phyloP scores from a whole-genome alignment of 1,140 invertebrate genomes.

The Nomia melanderi region DNA sequence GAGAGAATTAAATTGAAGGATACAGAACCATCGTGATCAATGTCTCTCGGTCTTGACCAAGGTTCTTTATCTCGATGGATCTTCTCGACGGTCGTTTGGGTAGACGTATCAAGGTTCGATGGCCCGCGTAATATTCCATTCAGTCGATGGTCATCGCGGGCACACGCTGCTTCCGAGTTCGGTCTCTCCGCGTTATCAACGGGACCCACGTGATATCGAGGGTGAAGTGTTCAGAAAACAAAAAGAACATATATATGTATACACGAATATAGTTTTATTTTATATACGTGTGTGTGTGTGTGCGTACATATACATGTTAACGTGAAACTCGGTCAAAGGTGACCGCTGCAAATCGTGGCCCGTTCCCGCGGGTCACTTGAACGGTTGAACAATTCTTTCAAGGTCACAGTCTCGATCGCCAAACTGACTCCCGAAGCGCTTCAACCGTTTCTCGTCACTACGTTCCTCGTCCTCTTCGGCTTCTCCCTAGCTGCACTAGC shows the following conservation, averaged over 20 bases:
- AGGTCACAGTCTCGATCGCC: constrained; percentile 17
- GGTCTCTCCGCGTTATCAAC: neutral
- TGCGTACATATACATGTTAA: no score
- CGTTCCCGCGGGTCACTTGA: neutral
- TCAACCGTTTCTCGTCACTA: neutral
- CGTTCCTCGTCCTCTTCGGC: constrained; percentile 7
- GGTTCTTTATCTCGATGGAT: neutral
- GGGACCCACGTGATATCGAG: neutral
- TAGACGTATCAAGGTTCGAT: neutral
- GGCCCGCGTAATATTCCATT: constrained; percentile 14
- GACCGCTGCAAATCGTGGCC: neutral
- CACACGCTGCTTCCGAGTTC: neutral
- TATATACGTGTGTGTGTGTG: no score
- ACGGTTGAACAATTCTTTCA: constrained; percentile 22
- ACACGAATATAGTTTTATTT: no score
- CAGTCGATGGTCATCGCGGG: neutral
- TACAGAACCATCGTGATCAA: neutral
- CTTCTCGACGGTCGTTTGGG: neutral
- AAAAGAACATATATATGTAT: no score
- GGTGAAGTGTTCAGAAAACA: neutral
- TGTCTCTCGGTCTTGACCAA: neutral
- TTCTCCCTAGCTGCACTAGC: constrained; percentile 12
- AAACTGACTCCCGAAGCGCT: constrained; percentile 10
- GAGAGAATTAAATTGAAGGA: no score
- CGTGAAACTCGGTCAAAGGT: no score